Evolutionary conservation across 2,888 invertebrate species (phyloP).

Genomic region (Amblyteles armatorius): DNA sequence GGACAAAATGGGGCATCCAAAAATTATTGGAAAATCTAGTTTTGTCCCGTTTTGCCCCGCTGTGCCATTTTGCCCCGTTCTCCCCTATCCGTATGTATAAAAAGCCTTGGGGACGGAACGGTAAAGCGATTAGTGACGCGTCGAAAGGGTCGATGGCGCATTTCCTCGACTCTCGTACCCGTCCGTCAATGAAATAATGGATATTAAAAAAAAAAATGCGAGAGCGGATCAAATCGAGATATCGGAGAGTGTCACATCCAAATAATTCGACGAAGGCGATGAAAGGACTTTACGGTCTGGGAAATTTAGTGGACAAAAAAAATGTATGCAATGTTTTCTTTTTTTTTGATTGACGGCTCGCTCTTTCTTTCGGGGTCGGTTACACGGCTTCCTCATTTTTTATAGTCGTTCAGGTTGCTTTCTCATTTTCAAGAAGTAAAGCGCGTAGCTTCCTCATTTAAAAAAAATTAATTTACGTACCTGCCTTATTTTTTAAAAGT

Average conservation of each 20-base stretch:
- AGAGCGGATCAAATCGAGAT: conserved; percentile 54
- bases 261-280: conserved; percentile 42
- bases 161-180: conserved; percentile 12
- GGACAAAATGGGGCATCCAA: no score
- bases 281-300: background rate
- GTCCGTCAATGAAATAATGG: conserved; percentile 51
- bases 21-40: no score
- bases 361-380: no score
- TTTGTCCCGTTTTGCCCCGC: no score
- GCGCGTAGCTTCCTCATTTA: no score
- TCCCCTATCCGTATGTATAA: background rate
- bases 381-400: no score
- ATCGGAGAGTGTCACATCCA: conserved; percentile 51
- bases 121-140: conserved; percentile 68
- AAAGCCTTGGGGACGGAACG: conserved; percentile 38
- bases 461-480: no score
- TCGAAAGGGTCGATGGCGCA: conserved; percentile 56
- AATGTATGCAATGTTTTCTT: no score
- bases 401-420: no score
- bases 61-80: no score
- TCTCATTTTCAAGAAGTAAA: no score
- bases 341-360: background rate
- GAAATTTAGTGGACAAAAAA: background rate
- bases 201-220: conserved; percentile 3
- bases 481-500: no score